Base-by-base conservation (phyloP, 2,113 vertebrate species). In the Platysteira castanea region DNA sequence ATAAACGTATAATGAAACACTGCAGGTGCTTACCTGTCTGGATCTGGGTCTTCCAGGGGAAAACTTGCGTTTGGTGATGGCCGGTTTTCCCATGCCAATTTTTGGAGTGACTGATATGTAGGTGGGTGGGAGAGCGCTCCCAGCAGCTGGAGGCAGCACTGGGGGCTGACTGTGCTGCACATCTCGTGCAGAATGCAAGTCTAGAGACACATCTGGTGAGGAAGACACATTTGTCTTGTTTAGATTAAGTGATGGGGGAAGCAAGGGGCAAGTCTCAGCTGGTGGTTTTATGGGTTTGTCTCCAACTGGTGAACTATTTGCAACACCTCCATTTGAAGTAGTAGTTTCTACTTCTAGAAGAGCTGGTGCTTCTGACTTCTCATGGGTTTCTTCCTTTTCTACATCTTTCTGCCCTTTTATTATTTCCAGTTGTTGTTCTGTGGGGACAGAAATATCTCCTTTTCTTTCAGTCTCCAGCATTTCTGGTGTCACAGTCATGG, bases 11-110 rank as follows among this genome's bases (percentile, higher is more conserved):
- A 76, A 27, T 6, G 87, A 84, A 92, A 80, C 30, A 65, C 7
- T n/a, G 42, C 16, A 26, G 2, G 18, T 7, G 68, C 90, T 96
- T 98, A 99, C 99, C 99, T 99, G 99, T 98, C 98, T 99, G 67
- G 98, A 98, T 60, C 99, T 96, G 50, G 99, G 98, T 93, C 99
- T 98, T 41, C 99, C 99, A 2, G 99, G 99, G 70, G 99, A 99
- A 96, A 99, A 99, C 93, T 99, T 99, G 97, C 99, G 99, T 97
- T 99, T 99, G 81, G 99, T 98, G 97, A 99, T 99, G 96, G 99
- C 99, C 3, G 99, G 99, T 90, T 99, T 99, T 7, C 99, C 99
- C 99, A 99, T 99, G 81, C 99, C 99, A 7, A 99, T 99, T 97
- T 99, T 99, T 89, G 98, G 99, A 89, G 98, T 98, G 90, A 99